These are phyloP conservation scores for Meloidogyne hapla DNA, from an alignment of 1,140 invertebrate genomes.

Conservation along the genomic window DNA sequence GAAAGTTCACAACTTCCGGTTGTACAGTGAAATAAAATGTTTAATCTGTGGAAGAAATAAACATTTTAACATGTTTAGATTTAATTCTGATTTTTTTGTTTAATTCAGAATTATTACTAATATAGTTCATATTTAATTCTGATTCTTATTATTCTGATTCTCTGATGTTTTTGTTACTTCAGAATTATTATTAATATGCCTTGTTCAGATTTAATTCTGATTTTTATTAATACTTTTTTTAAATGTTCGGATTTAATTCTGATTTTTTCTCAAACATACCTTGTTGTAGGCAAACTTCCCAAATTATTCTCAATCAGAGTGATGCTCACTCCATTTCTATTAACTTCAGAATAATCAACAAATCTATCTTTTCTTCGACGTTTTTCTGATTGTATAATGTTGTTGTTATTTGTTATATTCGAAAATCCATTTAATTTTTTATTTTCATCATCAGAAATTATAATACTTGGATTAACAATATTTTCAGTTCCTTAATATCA, in stretches of 20 bases:
- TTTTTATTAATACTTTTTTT: neutral
- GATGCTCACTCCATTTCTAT: slow-evolving; percentile 42
- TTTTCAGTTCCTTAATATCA: neutral
- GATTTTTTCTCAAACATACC: slow-evolving; percentile 15
- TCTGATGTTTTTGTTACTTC: too few species aligned
- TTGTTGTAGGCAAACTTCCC: slow-evolving; percentile 51
- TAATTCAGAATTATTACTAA: too few species aligned
- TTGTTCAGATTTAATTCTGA: neutral
- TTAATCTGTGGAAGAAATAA: slow-evolving; percentile 42
- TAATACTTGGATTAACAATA: neutral
- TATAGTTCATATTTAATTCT: neutral
- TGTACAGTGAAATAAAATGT: slow-evolving; percentile 57
- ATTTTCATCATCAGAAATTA: neutral
- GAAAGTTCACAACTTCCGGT: slow-evolving; percentile 53
- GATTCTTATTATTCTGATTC: neutral
- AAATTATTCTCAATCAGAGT: slow-evolving; percentile 63
- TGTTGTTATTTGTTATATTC: neutral
- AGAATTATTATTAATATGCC: too few species aligned
- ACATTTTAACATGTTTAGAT: neutral
- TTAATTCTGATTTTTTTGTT: neutral
- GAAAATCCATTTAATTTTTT: neutral
- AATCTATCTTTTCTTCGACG: neutral
- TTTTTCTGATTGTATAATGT: neutral
- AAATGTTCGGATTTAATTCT: neutral
- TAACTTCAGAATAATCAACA: neutral